These are phyloP conservation scores for Siniperca obscura DNA, from an alignment of 2,797 vertebrate species.

Conservation along the genomic window DNA sequence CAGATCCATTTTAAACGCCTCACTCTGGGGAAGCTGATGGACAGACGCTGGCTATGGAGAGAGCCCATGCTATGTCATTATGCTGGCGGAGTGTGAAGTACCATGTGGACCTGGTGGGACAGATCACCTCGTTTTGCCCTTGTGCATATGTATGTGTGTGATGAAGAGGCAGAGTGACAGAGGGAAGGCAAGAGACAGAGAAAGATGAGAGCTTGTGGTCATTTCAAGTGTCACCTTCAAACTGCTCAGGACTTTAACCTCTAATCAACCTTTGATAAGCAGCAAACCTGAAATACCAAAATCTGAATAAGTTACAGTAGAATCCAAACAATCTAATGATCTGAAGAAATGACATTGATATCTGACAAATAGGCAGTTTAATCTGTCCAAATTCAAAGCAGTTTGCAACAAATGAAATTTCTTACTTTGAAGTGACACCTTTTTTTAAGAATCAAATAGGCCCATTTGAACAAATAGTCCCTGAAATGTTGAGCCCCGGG, in stretches of 20 bases:
- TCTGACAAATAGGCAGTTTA: not conserved
- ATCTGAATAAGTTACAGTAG: not conserved
- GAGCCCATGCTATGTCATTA: conserved; percentile 55
- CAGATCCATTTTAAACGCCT: conserved; percentile 79
- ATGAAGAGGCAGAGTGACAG: conserved; percentile 14
- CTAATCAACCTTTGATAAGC: not conserved
- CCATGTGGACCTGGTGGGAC: conserved; percentile 62
- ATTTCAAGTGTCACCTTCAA: not conserved
- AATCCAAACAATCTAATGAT: not conserved
- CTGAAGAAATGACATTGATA: not conserved
- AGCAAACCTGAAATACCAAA: not conserved
- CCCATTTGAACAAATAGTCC: not conserved
- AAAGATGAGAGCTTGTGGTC: not conserved
- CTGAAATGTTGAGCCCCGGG: not conserved
- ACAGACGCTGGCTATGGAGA: conserved; percentile 58
- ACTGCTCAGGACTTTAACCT: conserved; percentile 6
- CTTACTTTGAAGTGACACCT: not conserved
- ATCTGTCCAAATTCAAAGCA: not conserved
- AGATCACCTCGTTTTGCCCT: conserved; percentile 68
- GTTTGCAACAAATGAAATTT: not conserved
- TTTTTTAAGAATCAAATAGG: not conserved
- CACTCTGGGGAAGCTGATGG: conserved; percentile 68
- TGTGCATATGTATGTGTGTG: conserved; percentile 35
- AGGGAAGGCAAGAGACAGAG: not conserved
- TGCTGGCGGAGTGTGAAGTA: conserved; percentile 59